Evolutionary conservation across 2,113 vertebrate species (phyloP), one percentile per base, ranked within the genome.

Genomic region (Papio anubis): DNA sequence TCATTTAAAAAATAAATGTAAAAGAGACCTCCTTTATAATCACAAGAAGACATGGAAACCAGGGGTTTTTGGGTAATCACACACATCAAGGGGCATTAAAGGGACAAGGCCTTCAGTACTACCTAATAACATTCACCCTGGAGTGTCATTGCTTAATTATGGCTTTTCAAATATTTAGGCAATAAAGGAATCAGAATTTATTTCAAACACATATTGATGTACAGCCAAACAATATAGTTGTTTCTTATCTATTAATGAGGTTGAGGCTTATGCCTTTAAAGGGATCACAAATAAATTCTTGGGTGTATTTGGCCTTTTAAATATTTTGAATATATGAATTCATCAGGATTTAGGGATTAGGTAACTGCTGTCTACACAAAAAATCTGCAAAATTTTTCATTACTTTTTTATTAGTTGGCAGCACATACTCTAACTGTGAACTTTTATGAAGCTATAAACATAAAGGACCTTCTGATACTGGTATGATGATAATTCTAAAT

Each of bases 401-500:
- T 99, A 98, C 98, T 97, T 97, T 98, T 99, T 99, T 98, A 99
- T 98, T 98, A 99, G 98, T 98, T 99, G 98, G 98, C 98, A 99
- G 98, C 97, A 97, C 98, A 97, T 86, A 97, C 81, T 98, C 98
- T 98, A 98, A 97, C 98, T 98, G 98, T 98, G 98, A 99, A 99
- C 98, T 98, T 99, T 98, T 98, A 98, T 98, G 98, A 98, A 98
- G 98, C 98, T 98, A 98, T 99, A 98, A 99, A 98, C 98, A 98
- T 98, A 99, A 99, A 98, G 98, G 96, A 98, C 98, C 97, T 98
- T 99, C 98, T 98, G 98, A 99, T 99, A 98, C 92, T 96, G 93
- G 97, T 98, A 98, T 96, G 98, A 99, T 98, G 98, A 99, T 99
- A 98, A 99, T 99, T 98, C 98, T 98, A 98, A 99, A 99, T 99